Conservation (phyloP, 2,797 vertebrate species). For the Limnodromus scolopaceus region DNA sequence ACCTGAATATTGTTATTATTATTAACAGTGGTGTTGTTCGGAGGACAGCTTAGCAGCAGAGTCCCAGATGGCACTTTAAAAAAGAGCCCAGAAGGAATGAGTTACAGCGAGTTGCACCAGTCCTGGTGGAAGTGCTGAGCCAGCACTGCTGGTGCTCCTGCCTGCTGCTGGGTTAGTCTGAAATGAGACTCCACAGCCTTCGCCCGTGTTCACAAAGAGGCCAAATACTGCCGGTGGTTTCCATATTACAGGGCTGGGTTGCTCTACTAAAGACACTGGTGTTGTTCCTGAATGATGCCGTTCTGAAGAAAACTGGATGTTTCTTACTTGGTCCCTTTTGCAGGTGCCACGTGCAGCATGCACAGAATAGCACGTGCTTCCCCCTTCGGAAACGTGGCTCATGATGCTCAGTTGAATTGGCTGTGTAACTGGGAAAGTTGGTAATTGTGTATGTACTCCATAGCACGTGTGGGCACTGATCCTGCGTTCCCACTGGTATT, state of each 20-base stretch:
- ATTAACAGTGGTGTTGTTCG: conserved; percentile 47
- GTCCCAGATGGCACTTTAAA: conserved; percentile 45
- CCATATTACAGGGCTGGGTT: not conserved
- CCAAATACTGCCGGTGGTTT: not conserved
- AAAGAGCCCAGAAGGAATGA: conserved; percentile 53
- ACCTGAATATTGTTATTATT: conserved; percentile 65
- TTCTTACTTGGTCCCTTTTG: not conserved
- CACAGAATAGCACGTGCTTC: accelerated
- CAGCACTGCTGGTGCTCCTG: conserved; percentile 26
- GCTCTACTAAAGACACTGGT: not conserved
- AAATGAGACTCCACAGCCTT: conserved; percentile 15
- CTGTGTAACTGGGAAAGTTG: not conserved
- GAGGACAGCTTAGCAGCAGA: conserved; percentile 58
- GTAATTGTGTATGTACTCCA: too few species aligned
- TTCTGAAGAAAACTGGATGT: not conserved
- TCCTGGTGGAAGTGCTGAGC: conserved; percentile 30
- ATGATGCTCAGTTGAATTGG: not conserved
- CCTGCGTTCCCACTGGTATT: not conserved
- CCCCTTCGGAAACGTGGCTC: not conserved
- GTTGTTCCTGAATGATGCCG: not conserved
- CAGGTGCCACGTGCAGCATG: not conserved
- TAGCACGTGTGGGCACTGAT: not conserved
- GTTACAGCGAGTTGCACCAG: not conserved
- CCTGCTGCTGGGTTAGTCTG: not conserved
- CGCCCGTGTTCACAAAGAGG: not conserved